These are phyloP conservation scores for Amphiura filiformis DNA, from an alignment of 35 echinoderm and acorn worm species.

Conservation along the genomic window DNA sequence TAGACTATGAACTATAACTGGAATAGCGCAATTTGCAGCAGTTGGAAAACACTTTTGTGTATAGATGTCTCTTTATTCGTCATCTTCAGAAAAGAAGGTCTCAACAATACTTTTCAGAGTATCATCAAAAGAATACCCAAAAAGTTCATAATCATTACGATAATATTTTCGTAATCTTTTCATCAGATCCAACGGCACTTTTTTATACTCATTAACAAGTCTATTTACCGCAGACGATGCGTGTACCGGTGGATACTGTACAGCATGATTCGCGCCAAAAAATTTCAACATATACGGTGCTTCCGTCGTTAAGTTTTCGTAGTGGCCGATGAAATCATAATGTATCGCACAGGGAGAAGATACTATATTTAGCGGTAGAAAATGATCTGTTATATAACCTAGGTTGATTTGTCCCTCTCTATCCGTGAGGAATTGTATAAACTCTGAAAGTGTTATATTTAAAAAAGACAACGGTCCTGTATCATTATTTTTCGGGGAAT, in stretches of 20 bases:
- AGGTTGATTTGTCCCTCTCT: conserved; percentile 19
- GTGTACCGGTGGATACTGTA: conserved; percentile 47
- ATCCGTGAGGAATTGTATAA: conserved; percentile 61
- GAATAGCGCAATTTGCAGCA: too few relatives aligned
- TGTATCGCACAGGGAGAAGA: conserved; percentile 52
- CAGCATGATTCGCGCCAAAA: conserved; percentile 24
- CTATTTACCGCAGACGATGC: conserved; percentile 9
- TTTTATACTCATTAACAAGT: conserved; percentile 24
- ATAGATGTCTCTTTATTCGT: too few relatives aligned
- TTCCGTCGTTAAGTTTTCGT: conserved; percentile 60
- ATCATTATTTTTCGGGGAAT: not conserved
- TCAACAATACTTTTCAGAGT: not conserved
- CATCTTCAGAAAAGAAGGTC: not conserved
- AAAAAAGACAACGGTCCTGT: not conserved
- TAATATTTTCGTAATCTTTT: conserved; percentile 42
- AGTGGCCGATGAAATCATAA: conserved; percentile 79
- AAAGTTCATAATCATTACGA: conserved; percentile 42
- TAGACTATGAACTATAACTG: too few relatives aligned
- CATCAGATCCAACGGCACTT: conserved; percentile 38
- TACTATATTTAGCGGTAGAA: conserved; percentile 55
- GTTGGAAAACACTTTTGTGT: too few relatives aligned
- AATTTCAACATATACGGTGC: conserved; percentile 55
- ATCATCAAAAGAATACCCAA: too few relatives aligned
- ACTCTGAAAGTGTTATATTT: conserved; percentile 59
- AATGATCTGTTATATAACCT: conserved; percentile 50